These are phyloP conservation scores for Tipula vernalis DNA, from an alignment of 2,888 invertebrate species.

Conservation along the genomic window DNA sequence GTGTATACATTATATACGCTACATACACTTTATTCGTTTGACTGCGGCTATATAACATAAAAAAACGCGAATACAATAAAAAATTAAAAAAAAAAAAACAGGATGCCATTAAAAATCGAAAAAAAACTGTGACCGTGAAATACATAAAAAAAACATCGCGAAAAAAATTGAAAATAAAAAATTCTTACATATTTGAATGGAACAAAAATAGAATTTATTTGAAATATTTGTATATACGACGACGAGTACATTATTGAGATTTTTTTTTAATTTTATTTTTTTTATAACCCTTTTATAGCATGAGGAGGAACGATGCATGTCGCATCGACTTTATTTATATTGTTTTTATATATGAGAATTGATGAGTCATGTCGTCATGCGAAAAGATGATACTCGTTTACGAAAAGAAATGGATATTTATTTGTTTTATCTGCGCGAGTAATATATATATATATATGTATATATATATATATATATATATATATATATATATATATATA, in stretches of 20 bases:
- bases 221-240: not conserved
- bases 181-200: constrained; percentile 4
- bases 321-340: not conserved
- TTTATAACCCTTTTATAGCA: not conserved
- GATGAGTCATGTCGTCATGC: not conserved
- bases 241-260: not conserved
- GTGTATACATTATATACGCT: not conserved
- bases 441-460: no score
- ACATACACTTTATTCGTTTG: not conserved
- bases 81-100: not conserved
- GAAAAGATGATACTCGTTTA: not conserved
- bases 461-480: no score
- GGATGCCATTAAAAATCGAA: not conserved
- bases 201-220: not conserved
- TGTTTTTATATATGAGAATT: not conserved
- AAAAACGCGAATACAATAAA: not conserved
- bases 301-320: not conserved
- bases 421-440: no score
- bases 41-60: not conserved
- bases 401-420: not conserved
- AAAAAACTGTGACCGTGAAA: constrained; percentile 4
- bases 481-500: no score
- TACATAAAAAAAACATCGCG: not conserved
- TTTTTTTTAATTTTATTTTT: not conserved
- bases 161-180: not conserved